A percentile compares a stretch with the other conserved stretches of the same genome.
These are phyloP conservation scores for Cottoperca gobio DNA, from an alignment of 2,797 vertebrate species.

Conservation along the genomic window DNA sequence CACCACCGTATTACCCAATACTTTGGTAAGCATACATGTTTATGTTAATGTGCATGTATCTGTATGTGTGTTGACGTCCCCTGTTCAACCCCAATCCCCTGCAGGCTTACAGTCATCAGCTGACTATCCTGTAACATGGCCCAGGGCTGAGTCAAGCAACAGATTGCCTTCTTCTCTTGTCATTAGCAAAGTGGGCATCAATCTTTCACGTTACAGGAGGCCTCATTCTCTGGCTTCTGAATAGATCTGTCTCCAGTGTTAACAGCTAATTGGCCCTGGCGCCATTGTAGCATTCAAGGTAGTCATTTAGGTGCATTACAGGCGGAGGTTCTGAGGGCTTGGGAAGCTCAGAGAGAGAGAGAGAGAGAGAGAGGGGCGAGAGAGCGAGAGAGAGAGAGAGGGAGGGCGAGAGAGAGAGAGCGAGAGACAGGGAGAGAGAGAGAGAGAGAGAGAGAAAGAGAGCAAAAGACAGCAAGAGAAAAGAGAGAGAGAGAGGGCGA, in stretches of 20 bases:
- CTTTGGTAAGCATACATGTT: not conserved
- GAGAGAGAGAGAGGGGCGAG: constrained; percentile 19
- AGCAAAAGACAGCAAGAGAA: constrained; percentile 12
- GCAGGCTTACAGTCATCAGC: constrained; percentile 62
- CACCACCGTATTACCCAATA: not conserved
- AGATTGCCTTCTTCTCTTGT: constrained; percentile 73
- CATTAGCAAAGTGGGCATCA: constrained; percentile 78
- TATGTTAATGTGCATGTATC: not conserved
- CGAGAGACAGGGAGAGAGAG: constrained; percentile 15
- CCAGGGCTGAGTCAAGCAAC: constrained; percentile 61
- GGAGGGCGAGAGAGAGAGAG: not conserved
- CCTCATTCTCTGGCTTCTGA: constrained; percentile 79
- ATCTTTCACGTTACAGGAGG: constrained; percentile 80
- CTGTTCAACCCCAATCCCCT: constrained; percentile 34
- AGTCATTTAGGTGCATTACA: constrained; percentile 86
- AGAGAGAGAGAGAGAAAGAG: constrained; percentile 6
- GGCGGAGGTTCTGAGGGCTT: constrained; percentile 70
- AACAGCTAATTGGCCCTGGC: constrained; percentile 85
- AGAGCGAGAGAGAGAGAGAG: not conserved
- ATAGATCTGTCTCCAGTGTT: constrained; percentile 82
- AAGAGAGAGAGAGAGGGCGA: constrained; percentile 11
- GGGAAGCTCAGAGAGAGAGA: constrained; percentile 41
- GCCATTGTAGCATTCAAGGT: constrained; percentile 81
- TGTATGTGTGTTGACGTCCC: constrained; percentile 10
- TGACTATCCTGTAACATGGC: constrained; percentile 69